Evolutionary conservation across 2,797 vertebrate genomes (phyloP), one percentile per base, ranked within the genome.

Genomic region (Melanotaenia parkinsoni): DNA sequence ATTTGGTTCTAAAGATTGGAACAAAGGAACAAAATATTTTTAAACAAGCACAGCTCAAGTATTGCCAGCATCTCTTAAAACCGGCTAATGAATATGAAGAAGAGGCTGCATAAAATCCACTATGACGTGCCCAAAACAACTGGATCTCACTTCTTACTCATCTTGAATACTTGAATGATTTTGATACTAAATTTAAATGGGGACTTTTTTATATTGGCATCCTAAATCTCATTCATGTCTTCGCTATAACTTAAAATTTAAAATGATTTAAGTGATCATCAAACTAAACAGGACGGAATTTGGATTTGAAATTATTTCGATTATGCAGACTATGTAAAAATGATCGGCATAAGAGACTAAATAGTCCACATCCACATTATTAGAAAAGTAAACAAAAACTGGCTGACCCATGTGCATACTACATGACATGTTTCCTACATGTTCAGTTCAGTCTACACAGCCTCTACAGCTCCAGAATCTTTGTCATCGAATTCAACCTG

Each of bases 11-110:
- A 80, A 70, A 81, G 38, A 74, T 11, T 20, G 66, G 63, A 81
- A 88, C 72, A 84, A 83, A 92, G 43, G 24, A 62, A 88, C 59
- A 84, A 79, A 60, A 77, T 77, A 65, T 79, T 64, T 32, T 87
- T 72, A 74, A 85, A 35, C 32, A 68, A 66, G 22, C 37, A 37
- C 13, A 24, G 18, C 32, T 38, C 26, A 58, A 63, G 33, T 67
- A 40, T 50, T 58, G 3, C 59, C 7, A 62, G 40, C 28, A 26
- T 51, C 7, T 64, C 20, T 54, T 56, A 24, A 43, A 79, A 65
- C 45, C 24, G 67, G 56, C 56, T 70, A 65, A 72, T 70, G 32
- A 76, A 57, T 67, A 75, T 63, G 63, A 33, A 66, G 20, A 47
- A 30, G 80, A 72, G 67, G 70, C 59, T 58, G 37, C 51, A 35